Evolutionary conservation across 1,140 invertebrate species (phyloP).

Genomic region (Formica exsecta): DNA sequence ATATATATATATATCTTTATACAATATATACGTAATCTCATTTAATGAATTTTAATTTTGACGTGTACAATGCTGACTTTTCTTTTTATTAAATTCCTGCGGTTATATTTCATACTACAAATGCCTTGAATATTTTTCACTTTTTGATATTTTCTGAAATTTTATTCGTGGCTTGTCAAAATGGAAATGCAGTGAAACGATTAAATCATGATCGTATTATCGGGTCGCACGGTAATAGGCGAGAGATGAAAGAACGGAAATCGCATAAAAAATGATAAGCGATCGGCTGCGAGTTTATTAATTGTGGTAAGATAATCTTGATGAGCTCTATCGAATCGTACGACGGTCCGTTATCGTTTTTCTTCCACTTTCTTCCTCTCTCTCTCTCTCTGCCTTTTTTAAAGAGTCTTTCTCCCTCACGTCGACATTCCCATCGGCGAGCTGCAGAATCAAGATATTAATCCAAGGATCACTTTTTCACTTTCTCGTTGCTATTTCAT

Average conservation of each 20-base stretch:
- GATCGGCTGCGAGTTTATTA: neutral
- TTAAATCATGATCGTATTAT: neutral
- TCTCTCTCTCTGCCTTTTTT: neutral
- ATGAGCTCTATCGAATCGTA: neutral
- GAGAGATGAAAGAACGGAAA: neutral
- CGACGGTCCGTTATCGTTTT: constrained; percentile 41
- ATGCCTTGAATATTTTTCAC: neutral
- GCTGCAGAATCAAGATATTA: constrained; percentile 36
- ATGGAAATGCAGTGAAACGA: neutral
- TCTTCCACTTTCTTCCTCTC: constrained; percentile 17
- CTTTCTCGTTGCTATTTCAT: neutral
- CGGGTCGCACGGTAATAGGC: neutral
- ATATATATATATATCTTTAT: too few relatives aligned
- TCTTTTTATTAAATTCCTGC: neutral
- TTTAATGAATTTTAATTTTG: neutral
- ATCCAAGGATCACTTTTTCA: constrained; percentile 19
- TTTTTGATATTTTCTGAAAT: neutral
- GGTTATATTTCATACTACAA: neutral
- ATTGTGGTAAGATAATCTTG: constrained; percentile 7
- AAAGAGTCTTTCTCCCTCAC: neutral
- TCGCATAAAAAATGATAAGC: neutral
- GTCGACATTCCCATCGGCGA: neutral
- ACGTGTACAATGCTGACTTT: neutral
- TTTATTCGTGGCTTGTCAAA: neutral
- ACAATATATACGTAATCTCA: neutral